phyloP scores from a whole-genome alignment of 2,888 invertebrate species.

The Pharmacophagus antenor region DNA sequence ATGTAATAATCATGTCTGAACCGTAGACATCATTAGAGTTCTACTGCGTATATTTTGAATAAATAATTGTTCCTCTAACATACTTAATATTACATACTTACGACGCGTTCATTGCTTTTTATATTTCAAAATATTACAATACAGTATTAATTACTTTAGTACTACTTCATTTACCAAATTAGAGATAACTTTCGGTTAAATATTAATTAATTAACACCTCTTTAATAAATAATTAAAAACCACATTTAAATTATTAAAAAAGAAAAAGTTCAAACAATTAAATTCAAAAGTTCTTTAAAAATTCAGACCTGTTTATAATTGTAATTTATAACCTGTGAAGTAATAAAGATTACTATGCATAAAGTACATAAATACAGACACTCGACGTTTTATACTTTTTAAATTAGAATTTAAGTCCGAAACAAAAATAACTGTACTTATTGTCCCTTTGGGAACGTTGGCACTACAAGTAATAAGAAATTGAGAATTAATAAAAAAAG shows the following conservation, averaged over 20 bases:
- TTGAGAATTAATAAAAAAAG: slow-evolving; percentile 27
- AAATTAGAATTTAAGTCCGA: slow-evolving; percentile 23
- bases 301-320: neutral
- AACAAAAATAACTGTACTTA: slow-evolving; percentile 17
- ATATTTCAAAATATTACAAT: neutral
- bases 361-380: neutral
- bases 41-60: neutral
- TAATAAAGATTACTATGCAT: slow-evolving; percentile 20
- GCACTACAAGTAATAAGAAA: slow-evolving; percentile 26
- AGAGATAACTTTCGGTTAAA: too few relatives aligned
- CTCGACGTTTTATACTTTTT: slow-evolving; percentile 4
- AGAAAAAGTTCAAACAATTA: too few relatives aligned
- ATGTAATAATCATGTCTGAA: neutral
- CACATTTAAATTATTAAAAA: too few relatives aligned
- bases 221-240: too few relatives aligned
- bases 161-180: too few relatives aligned
- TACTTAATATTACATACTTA: too few relatives aligned
- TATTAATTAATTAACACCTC: too few relatives aligned
- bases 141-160: neutral
- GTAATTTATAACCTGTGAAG: neutral
- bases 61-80: neutral
- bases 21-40: too few relatives aligned
- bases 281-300: too few relatives aligned
- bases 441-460: slow-evolving; percentile 24
- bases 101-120: too few relatives aligned